Conservation (phyloP, 35 echinoderm and acorn worm species). For the Apostichopus californicus region DNA sequence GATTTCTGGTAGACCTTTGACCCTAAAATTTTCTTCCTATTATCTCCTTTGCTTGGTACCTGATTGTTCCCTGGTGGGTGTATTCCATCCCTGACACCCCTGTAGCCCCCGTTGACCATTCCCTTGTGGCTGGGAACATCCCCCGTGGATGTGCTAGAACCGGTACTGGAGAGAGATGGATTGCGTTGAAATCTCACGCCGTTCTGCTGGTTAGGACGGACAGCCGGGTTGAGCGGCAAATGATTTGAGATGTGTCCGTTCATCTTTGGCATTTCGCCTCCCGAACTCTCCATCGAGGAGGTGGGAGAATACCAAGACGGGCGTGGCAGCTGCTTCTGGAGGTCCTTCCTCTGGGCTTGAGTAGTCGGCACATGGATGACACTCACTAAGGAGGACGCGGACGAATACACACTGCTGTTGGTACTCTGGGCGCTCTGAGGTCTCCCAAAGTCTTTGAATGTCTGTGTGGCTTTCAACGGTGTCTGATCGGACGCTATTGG, state of each 20-base stretch:
- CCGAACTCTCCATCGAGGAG: slow-evolving; percentile 37
- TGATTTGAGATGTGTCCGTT: slow-evolving; percentile 49
- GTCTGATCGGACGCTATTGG: slow-evolving; percentile 7
- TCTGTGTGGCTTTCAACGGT: neutral
- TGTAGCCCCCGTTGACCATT: slow-evolving; percentile 61
- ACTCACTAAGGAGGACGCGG: slow-evolving; percentile 86
- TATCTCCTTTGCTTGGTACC: slow-evolving; percentile 8
- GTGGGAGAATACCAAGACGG: slow-evolving; percentile 46
- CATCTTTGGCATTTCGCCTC: slow-evolving; percentile 8
- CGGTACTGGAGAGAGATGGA: slow-evolving; percentile 45
- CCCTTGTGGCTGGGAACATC: slow-evolving; percentile 18
- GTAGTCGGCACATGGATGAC: slow-evolving; percentile 77
- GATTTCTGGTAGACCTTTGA: slow-evolving; percentile 59
- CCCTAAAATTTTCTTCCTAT: slow-evolving; percentile 44
- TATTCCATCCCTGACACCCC: neutral
- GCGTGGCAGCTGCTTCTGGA: neutral
- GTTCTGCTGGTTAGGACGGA: neutral
- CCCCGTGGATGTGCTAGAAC: slow-evolving; percentile 2
- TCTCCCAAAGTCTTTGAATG: slow-evolving; percentile 8
- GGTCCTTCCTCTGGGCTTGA: slow-evolving; percentile 20
- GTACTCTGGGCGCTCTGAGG: slow-evolving; percentile 79
- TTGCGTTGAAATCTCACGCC: slow-evolving; percentile 40
- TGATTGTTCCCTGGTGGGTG: slow-evolving; percentile 26
- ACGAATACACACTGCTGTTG: slow-evolving; percentile 86
- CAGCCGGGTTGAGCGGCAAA: neutral